Evolutionary conservation across 2,888 invertebrate species (phyloP).

Genomic region (Cheiracanthium punctorium): DNA sequence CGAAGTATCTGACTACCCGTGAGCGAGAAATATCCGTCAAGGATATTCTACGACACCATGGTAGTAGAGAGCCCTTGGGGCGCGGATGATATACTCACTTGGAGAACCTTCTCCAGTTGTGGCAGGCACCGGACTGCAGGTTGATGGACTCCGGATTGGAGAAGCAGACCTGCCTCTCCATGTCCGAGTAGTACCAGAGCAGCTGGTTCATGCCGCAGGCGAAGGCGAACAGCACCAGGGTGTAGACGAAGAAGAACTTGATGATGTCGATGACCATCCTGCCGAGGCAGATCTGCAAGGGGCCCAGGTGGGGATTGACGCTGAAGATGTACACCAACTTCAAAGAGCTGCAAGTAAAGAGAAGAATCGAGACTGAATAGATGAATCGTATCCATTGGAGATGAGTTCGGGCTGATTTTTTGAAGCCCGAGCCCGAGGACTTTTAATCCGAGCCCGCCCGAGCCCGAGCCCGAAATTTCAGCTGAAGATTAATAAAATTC

Average conservation of each 20-base stretch:
- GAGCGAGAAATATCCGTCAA: too few relatives aligned
- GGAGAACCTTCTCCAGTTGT: slow-evolving; percentile 77
- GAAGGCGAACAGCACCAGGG: slow-evolving; percentile 80
- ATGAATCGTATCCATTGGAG: too few relatives aligned
- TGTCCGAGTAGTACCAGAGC: slow-evolving; percentile 89
- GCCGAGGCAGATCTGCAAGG: slow-evolving; percentile 80
- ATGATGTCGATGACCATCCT: slow-evolving; percentile 81
- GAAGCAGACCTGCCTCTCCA: slow-evolving; percentile 74
- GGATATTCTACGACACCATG: too few relatives aligned
- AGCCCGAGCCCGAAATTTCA: too few relatives aligned
- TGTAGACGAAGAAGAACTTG: slow-evolving; percentile 80
- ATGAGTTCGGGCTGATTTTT: too few relatives aligned
- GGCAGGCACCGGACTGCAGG: slow-evolving; percentile 74
- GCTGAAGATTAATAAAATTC: too few relatives aligned
- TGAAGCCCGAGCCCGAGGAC: too few relatives aligned
- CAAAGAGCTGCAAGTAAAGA: slow-evolving; percentile 77
- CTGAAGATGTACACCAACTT: slow-evolving; percentile 82
- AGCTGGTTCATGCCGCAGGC: slow-evolving; percentile 85
- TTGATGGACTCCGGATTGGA: slow-evolving; percentile 34
- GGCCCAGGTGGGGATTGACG: slow-evolving; percentile 81
- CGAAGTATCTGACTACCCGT: too few relatives aligned
- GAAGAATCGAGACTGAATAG: too few relatives aligned
- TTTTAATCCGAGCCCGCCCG: too few relatives aligned
- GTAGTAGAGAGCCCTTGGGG: too few relatives aligned
- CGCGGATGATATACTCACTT: too few relatives aligned